Percentiles rank a stretch among this genome's conserved stretches.
phyloP scores from a whole-genome alignment of 1,140 invertebrate genomes.

The Mactra quadrangularis region DNA sequence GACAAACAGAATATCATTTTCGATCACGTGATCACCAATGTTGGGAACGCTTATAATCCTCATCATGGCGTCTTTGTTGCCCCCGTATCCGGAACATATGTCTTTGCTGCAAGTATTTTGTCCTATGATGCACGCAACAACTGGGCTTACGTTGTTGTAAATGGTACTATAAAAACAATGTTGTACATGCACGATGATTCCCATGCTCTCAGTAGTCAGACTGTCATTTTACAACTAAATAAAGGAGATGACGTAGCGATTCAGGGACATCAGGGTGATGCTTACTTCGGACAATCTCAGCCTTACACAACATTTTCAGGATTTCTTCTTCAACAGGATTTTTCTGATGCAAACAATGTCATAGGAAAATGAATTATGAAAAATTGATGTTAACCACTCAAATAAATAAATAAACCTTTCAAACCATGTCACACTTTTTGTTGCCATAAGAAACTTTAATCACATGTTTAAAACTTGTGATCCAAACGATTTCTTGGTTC shows the following conservation, averaged over 20 bases:
- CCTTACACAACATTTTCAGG: constrained; percentile 13
- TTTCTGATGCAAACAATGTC: too few species aligned
- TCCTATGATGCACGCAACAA: background rate
- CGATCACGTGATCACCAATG: constrained; percentile 2
- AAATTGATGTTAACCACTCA: too few species aligned
- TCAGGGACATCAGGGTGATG: too few species aligned
- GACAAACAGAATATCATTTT: constrained; percentile 18
- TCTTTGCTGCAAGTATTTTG: constrained; percentile 1
- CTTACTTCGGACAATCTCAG: too few species aligned
- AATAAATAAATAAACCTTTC: too few species aligned
- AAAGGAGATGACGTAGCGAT: background rate
- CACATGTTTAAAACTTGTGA: too few species aligned
- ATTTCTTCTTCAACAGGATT: constrained; percentile 1
- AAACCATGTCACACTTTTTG: too few species aligned
- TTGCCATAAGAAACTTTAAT: too few species aligned
- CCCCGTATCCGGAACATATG: constrained; percentile 17
- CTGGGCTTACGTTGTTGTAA: background rate
- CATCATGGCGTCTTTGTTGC: constrained; percentile 1
- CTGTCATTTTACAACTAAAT: background rate
- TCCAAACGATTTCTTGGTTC: too few species aligned
- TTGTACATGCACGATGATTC: background rate
- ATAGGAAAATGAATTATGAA: too few species aligned
- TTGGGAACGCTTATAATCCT: constrained; percentile 14
- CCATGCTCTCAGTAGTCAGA: background rate
- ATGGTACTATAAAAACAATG: background rate